Evolutionary conservation across 2,113 vertebrate species (phyloP), one percentile per base, ranked within the genome.

Genomic region (Lota lota): DNA sequence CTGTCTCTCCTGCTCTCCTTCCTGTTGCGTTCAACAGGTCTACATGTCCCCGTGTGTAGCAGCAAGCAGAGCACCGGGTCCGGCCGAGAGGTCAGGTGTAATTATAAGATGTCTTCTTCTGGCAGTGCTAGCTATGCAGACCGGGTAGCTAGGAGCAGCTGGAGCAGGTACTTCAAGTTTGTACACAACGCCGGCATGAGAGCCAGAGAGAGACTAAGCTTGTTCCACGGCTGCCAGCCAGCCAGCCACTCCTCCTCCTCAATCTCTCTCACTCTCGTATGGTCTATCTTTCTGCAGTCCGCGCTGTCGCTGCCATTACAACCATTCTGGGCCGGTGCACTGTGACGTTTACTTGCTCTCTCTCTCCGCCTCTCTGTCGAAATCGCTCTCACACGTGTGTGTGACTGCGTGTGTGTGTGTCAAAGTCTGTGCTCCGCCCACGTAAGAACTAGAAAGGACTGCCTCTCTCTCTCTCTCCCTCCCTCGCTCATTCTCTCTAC

Each of bases 301-400:
- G 16, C 62, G 56, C n/a, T 1, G 22, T 71, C n/a, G 65, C 77
- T 77, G 77, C 80, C 90, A 88, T 88, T 72, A 64, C 80, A 63
- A 73, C 64, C 72, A 67, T 64, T 28, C 60, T 20, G 28, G 5
- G 47, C 60, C 19, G 57, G 74, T 62, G 61, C 22, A 18, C 14
- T 6, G 18, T 50, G 28, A 18, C 18, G 20, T 11, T 16, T 3
- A 22, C 61, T 22, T 8, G n/a, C 16, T 6, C 20, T 6, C 68
- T 57, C 58, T 60, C 22, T 47, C 22, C 59, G 64, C n/a, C 62
- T 20, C 64, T 68, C 65, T 56, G 53, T 11, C 75, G 75, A 85
- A 81, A 76, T 75, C 70, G 71, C 79, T 70, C 73, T 77, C 80
- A 80, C 88, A 85, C 88, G 88, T 85, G 89, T 85, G 78, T 88